Conservation (phyloP, 1,140 invertebrate species). For the Cryptotermes secundus region DNA sequence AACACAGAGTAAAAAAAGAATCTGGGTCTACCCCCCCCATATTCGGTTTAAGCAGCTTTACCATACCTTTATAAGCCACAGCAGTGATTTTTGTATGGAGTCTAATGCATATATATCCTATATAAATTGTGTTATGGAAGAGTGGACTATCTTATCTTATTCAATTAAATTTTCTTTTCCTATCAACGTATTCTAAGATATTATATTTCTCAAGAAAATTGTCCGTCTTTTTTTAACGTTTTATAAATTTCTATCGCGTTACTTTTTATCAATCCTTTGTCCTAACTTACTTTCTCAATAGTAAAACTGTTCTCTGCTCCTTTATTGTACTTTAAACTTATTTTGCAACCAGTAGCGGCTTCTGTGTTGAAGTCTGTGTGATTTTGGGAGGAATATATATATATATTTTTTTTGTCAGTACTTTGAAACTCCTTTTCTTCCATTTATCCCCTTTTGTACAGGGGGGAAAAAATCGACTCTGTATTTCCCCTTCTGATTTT, state of each 20-base stretch:
- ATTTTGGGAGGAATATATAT: background rate
- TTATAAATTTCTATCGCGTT: too few species aligned
- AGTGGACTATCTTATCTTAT: background rate
- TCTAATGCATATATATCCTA: conserved; percentile 8
- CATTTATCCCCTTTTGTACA: conserved; percentile 19
- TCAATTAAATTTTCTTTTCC: background rate
- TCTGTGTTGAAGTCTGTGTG: background rate
- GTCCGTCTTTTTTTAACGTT: too few species aligned
- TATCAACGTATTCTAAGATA: background rate
- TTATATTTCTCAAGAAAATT: background rate
- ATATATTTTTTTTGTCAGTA: background rate
- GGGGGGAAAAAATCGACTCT: background rate
- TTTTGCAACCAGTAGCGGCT: background rate
- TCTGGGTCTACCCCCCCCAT: background rate
- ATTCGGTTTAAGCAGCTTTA: conserved; percentile 14
- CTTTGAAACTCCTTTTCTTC: conserved; percentile 19
- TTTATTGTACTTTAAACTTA: conserved; percentile 2
- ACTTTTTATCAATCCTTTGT: too few species aligned
- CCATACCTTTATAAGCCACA: conserved; percentile 16
- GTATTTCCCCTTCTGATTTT: conserved; percentile 19
- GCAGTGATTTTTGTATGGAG: background rate
- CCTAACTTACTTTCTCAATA: too few species aligned
- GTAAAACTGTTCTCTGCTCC: background rate
- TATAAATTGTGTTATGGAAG: conserved; percentile 5
- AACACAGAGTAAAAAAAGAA: background rate